Conservation (phyloP, 2,888 invertebrate genomes). For the Pterostichus niger region DNA sequence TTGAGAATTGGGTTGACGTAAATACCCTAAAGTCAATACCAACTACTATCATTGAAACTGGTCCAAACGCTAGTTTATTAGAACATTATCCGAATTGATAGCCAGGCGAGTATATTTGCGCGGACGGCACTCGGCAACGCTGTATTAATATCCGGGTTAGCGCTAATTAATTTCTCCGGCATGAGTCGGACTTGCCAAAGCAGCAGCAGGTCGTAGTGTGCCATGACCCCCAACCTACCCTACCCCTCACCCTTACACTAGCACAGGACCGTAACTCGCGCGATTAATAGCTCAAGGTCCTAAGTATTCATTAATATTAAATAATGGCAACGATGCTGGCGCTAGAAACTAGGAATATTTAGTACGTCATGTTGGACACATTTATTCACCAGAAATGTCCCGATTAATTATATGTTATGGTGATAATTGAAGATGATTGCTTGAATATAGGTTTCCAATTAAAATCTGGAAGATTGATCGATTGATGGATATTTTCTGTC, state of each 20-base stretch:
- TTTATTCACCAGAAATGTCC: neutral
- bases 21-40: conserved; percentile 31
- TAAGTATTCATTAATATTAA: conserved; percentile 55
- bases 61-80: conserved; percentile 45
- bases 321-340: conserved; percentile 32
- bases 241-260: neutral
- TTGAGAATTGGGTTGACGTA: neutral
- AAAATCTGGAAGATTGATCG: no score
- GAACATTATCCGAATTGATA: conserved; percentile 59
- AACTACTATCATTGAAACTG: conserved; percentile 9
- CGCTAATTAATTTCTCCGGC: conserved; percentile 59
- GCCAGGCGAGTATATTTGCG: conserved; percentile 41
- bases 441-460: no score
- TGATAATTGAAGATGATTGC: no score
- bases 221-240: neutral
- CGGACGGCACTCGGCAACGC: conserved; percentile 29
- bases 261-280: conserved; percentile 6
- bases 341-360: neutral
- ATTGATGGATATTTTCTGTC: no score
- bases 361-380: neutral
- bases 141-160: conserved; percentile 61
- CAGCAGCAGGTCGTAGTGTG: conserved; percentile 38
- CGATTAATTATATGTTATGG: no score
- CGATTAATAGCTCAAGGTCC: conserved; percentile 47
- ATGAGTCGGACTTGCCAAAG: conserved; percentile 24